Evolutionary conservation across 2,888 invertebrate genomes (phyloP).

Genomic region (Scaeva pyrastri): DNA sequence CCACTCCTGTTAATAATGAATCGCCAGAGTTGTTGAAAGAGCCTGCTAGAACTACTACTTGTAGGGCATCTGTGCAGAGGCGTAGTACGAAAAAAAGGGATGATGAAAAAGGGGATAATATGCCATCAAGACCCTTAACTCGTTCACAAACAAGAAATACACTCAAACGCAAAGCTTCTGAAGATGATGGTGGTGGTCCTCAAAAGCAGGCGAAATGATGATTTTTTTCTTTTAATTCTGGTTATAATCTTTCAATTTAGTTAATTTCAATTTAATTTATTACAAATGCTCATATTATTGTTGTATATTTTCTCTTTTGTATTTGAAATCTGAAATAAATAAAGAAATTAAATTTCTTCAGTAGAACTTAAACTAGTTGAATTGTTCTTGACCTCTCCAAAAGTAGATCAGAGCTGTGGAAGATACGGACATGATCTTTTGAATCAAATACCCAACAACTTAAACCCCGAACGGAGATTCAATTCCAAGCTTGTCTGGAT

Average conservation of each 20-base stretch:
- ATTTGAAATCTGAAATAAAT: constrained; percentile 25
- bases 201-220: constrained; percentile 11
- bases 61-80: not conserved
- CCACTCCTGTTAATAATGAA: not conserved
- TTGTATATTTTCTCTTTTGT: constrained; percentile 24
- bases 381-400: too few species aligned
- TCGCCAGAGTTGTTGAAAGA: not conserved
- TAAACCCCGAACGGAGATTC: too few species aligned
- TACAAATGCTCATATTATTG: constrained; percentile 9
- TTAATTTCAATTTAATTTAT: constrained; percentile 22
- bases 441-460: too few species aligned
- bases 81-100: constrained; percentile 11
- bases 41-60: not conserved
- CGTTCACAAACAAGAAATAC: constrained; percentile 63
- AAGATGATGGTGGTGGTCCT: not conserved
- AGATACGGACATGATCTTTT: too few species aligned
- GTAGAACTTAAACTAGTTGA: too few species aligned
- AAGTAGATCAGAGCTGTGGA: too few species aligned
- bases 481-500: too few species aligned
- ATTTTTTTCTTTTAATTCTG: constrained; percentile 1
- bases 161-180: constrained; percentile 51
- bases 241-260: constrained; percentile 36
- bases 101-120: not conserved
- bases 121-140: constrained; percentile 49
- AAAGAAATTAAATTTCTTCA: constrained; percentile 41